These are phyloP conservation scores for Fragum whitleyi DNA, from an alignment of 2,888 invertebrate genomes.

Conservation along the genomic window DNA sequence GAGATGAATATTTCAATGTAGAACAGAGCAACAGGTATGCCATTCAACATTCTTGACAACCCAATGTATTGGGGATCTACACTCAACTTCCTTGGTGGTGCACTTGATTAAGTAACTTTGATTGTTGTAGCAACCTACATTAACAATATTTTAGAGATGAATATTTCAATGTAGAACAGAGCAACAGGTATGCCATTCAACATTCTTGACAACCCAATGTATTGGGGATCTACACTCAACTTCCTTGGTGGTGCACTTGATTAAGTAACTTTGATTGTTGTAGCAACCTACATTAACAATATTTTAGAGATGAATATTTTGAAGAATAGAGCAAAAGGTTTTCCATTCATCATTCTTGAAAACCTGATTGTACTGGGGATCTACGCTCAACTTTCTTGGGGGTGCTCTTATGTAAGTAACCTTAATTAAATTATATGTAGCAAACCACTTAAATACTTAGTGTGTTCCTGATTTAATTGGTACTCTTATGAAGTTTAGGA, in stretches of 20 bases:
- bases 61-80: slow-evolving; percentile 79
- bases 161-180: slow-evolving; percentile 72
- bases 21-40: slow-evolving; percentile 73
- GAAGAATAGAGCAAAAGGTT: slow-evolving; percentile 71
- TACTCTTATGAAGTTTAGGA: too few relatives aligned
- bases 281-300: too few relatives aligned
- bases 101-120: slow-evolving; percentile 75
- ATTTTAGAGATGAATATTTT: too few relatives aligned
- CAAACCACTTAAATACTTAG: too few relatives aligned
- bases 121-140: too few relatives aligned
- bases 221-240: slow-evolving; percentile 73
- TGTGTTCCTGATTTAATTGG: too few relatives aligned
- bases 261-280: too few relatives aligned
- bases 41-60: slow-evolving; percentile 75
- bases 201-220: slow-evolving; percentile 78
- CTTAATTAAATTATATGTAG: too few relatives aligned
- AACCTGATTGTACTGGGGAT: too few relatives aligned
- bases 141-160: too few relatives aligned
- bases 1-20: slow-evolving; percentile 75
- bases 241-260: slow-evolving; percentile 73
- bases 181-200: slow-evolving; percentile 77
- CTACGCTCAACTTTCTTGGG: slow-evolving; percentile 75
- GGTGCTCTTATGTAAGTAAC: slow-evolving; percentile 73
- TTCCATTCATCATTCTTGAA: slow-evolving; percentile 75
- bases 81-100: slow-evolving; percentile 73